Base-by-base conservation (phyloP, 2,113 vertebrate species). In the Charina bottae region DNA sequence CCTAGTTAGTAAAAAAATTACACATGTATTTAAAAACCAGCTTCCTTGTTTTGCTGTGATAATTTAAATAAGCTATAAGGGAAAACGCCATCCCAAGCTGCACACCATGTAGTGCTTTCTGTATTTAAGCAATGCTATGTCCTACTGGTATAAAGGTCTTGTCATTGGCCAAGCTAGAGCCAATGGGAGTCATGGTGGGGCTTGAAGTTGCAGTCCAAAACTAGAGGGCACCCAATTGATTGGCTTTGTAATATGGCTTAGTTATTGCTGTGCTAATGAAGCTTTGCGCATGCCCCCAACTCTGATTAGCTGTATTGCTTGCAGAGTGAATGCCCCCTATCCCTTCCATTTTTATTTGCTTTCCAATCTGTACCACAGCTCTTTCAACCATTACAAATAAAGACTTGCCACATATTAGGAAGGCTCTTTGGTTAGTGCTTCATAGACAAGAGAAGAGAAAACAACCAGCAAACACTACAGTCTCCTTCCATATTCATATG, bases 1-100 rank as follows among this genome's bases (percentile, higher is more conserved):
- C 53, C 59, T 62, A 58, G 64, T 89, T 90, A 89, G 89, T 62
- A 64, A 91, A 91, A 89, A n/a, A 68, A 64, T 87, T 55, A 85
- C 42, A 85, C 42, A 42, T 85, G 33, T 72, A 72, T 1, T 23
- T 23, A 89, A 83, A 90, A 83, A 26, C 3, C 23, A 72, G 58
- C 0, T 0, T 64, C 2, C 13, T 5, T 87, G 0, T 93, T 56
- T 92, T 90, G 89, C 28, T 54, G 0, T 6, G 6, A 46, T 92
- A 90, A 53, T 92, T n/a, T 7, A 56, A 83, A 90, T 87, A 86
- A 94, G n/a, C 23, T 55, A 8, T 23, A 92, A 26, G 54, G n/a
- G 72, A 28, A 28, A 1, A 1, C 3, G 46, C 54, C 1, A 2
- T 60, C 55, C 42, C 10, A 21, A 83, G 6, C 28, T 94, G 42